These are phyloP conservation scores for Clostera curtula DNA, from an alignment of 2,888 invertebrate genomes.

Conservation along the genomic window DNA sequence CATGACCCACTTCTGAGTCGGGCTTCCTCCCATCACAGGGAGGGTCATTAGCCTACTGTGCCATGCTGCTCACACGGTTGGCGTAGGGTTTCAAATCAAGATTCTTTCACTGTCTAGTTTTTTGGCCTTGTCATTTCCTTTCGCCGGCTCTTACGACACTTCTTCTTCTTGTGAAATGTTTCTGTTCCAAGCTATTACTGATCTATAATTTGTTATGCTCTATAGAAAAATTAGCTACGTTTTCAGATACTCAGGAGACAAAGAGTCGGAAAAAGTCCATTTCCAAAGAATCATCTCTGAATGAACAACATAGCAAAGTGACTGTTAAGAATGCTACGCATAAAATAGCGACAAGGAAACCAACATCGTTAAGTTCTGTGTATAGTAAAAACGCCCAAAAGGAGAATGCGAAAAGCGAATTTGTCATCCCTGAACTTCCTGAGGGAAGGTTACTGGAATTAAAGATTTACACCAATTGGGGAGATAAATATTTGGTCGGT, in stretches of 20 bases:
- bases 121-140: no score
- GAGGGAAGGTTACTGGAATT: conserved; percentile 78
- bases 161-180: no score
- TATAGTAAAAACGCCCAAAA: conserved; percentile 28
- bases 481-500: conserved; percentile 85
- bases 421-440: conserved; percentile 86
- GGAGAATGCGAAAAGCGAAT: conserved; percentile 58
- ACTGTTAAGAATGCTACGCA: conserved; percentile 24
- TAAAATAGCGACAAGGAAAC: conserved; percentile 37
- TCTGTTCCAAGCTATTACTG: background rate
- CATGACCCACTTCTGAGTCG: no score
- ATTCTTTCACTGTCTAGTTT: no score
- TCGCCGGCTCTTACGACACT: no score
- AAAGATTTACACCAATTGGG: conserved; percentile 85
- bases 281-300: conserved; percentile 25
- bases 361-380: conserved; percentile 34
- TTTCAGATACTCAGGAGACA: conserved; percentile 31
- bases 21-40: no score
- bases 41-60: no score
- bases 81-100: no score
- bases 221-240: background rate
- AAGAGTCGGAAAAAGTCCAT: conserved; percentile 28
- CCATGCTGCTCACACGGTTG: no score
- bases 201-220: background rate
- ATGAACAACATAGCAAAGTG: conserved; percentile 20